Evolutionary conservation across 1,140 invertebrate genomes (phyloP), one percentile per base, ranked within the genome.

Genomic region (Sycophaga agraensis): DNA sequence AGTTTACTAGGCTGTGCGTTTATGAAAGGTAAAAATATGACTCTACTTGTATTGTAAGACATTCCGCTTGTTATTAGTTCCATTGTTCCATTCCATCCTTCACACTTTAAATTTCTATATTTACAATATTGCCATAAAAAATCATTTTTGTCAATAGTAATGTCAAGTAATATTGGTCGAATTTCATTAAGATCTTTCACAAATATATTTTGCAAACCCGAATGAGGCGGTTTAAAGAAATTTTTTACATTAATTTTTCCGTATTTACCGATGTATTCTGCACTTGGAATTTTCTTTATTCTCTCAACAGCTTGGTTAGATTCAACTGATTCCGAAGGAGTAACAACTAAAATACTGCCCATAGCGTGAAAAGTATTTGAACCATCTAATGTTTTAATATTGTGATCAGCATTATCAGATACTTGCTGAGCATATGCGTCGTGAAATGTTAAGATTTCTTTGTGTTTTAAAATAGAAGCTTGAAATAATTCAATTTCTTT

Each of bases 51-150:
- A 28, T n/a, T 22, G 61, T 40, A 70, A 63, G 17, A 37, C 28
- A 53, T 17, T 45, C 63, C 48, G 43, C 54, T 59, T 24, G 66
- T 69, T 21, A 67, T 21, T 17, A 64, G 26, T 40, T 71, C 61
- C 57, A 70, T 58, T 62, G 65, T 73, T 16, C 69, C 71, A 51
- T 69, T 73, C 68, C 74, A 72, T 19, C 69, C 64, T 63, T 53
- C 63, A 9, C 9, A n/a, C 3, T 31, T 34, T n/a, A 3, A 1
- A 54, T 37, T 16, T 16, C 7, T 31, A 21, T 24, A 21, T 19
- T 37, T 59, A 21, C 11, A 16, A 22, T 22, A 35, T 2, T 5
- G 2, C 46, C 46, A 16, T 34, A 68, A 58, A 19, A 49, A 26
- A 48, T 58, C 22, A 4, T 19, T 39, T 8, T 1, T 0, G 2